A percentile compares a stretch with the other conserved stretches of the same genome.
phyloP scores from a whole-genome alignment of 2,113 vertebrate genomes.

The Cyphomyrus discorhynchus region DNA sequence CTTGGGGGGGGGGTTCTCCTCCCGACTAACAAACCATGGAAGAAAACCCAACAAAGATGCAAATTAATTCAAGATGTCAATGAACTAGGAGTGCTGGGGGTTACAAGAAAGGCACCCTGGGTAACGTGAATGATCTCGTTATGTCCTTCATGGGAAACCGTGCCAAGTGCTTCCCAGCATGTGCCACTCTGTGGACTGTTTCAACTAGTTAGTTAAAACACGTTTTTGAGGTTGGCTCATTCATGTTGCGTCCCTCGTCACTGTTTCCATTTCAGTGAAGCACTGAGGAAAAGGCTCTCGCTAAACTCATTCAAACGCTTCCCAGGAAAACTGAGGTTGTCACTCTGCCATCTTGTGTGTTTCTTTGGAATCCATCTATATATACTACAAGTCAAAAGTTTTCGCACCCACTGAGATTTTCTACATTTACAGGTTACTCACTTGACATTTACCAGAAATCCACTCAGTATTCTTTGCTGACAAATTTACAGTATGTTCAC shows the following conservation, averaged over 20 bases:
- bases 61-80: conserved; percentile 14
- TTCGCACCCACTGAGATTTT: too few species aligned
- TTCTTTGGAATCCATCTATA: background rate
- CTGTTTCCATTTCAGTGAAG: background rate
- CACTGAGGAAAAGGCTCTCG: background rate
- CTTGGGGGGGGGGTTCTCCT: background rate
- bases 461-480: too few species aligned
- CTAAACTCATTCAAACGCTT: background rate
- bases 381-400: too few species aligned
- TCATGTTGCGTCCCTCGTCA: background rate
- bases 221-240: background rate
- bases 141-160: background rate
- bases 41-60: background rate
- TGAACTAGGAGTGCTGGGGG: background rate
- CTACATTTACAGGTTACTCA: too few species aligned
- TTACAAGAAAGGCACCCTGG: background rate
- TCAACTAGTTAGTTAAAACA: background rate
- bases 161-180: background rate
- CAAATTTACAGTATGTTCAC: too few species aligned
- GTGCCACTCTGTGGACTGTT: background rate
- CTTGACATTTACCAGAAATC: too few species aligned
- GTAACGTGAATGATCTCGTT: background rate
- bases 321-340: background rate
- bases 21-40: background rate
- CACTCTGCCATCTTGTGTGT: background rate